phyloP scores from a whole-genome alignment of 2,113 vertebrate species.

The Carollia perspicillata region DNA sequence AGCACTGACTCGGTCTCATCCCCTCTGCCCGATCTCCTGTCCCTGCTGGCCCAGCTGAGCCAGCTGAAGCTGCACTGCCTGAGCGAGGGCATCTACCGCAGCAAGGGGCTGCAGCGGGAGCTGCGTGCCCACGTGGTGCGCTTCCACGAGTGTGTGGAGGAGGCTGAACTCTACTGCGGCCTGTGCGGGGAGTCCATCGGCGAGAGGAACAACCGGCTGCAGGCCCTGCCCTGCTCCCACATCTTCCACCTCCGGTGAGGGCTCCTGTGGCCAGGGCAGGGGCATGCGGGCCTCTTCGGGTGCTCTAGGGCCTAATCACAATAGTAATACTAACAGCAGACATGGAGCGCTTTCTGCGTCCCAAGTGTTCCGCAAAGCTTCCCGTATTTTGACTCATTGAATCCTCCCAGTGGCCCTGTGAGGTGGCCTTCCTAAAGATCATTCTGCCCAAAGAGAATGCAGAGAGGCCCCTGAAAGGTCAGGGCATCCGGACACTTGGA shows the following conservation, averaged over 20 bases:
- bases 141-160: conserved; percentile 98
- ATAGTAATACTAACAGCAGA: not conserved
- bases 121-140: conserved; percentile 94
- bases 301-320: not conserved
- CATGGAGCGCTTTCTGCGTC: not conserved
- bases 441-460: not conserved
- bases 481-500: not conserved
- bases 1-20: not conserved
- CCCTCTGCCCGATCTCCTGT: accelerated
- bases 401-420: not conserved
- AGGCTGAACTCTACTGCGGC: conserved; percentile 98
- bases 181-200: conserved; percentile 98
- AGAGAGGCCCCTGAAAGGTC: not conserved
- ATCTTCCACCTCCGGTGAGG: conserved; percentile 96
- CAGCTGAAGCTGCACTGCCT: conserved; percentile 94
- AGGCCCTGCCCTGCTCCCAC: conserved; percentile 97
- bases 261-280: not conserved
- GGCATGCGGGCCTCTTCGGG: accelerated
- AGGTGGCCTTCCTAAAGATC: not conserved
- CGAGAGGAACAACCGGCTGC: conserved; percentile 95
- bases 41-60: conserved; percentile 83
- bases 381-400: not conserved
- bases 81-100: conserved; percentile 91
- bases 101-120: conserved; percentile 88
- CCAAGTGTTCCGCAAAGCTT: not conserved